Percentiles rank a stretch among this genome's conserved stretches.
Evolutionary conservation across 2,113 vertebrate genomes (phyloP).

Genomic region (Dinomys branickii): DNA sequence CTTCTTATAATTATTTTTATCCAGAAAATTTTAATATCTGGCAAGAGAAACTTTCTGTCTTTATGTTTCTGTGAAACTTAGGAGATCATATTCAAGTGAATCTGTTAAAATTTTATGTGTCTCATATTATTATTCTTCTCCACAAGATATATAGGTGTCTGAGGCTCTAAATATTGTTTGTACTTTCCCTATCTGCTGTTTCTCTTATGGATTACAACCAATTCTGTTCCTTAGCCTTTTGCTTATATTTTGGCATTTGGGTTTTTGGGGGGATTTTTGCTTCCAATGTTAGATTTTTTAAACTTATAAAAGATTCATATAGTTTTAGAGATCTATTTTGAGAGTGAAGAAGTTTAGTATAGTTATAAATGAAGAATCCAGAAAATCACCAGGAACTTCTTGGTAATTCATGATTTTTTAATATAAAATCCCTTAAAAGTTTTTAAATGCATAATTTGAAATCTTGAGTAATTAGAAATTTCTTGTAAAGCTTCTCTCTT

Average conservation of each 20-base stretch:
- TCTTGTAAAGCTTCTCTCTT: conserved; percentile 20
- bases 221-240: not conserved
- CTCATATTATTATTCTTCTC: not conserved
- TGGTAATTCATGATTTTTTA: conserved; percentile 59
- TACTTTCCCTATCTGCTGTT: not conserved
- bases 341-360: conserved; percentile 70
- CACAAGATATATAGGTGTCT: not conserved
- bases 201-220: not conserved
- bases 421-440: not conserved
- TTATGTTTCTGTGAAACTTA: not conserved
- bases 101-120: not conserved
- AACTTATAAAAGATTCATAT: conserved; percentile 1
- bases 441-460: conserved; percentile 19
- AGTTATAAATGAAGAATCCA: conserved; percentile 62
- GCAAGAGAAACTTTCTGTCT: not conserved
- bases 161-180: not conserved
- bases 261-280: not conserved
- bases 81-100: not conserved
- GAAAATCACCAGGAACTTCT: conserved; percentile 60
- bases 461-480: conserved; percentile 12
- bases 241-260: not conserved
- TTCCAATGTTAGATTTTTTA: not conserved
- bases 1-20: not conserved
- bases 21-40: not conserved
- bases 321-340: conserved; percentile 67